Conservation (phyloP, 2,888 invertebrate genomes). For the Meta bourneti region DNA sequence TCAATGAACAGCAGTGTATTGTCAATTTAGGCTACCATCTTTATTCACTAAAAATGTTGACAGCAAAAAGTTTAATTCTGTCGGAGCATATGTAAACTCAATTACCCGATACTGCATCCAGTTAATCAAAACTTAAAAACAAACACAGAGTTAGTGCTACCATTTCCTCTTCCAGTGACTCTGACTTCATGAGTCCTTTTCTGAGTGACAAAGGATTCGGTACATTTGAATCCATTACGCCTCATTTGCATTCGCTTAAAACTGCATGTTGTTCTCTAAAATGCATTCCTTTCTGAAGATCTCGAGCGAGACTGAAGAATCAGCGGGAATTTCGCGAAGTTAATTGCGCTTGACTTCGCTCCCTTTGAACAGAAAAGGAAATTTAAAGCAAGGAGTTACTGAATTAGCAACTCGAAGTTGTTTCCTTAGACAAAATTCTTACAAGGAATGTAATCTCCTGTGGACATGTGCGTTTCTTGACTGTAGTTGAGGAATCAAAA, state of each 20-base stretch:
- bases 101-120: neutral
- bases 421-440: too few relatives aligned
- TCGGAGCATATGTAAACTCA: neutral
- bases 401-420: neutral
- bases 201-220: neutral
- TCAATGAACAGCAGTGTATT: too few relatives aligned
- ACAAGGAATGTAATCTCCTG: too few relatives aligned
- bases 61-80: too few relatives aligned
- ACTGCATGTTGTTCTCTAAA: neutral
- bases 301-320: neutral
- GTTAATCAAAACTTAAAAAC: neutral
- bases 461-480: too few relatives aligned
- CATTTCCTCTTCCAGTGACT: neutral
- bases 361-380: neutral
- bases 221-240: constrained; percentile 17
- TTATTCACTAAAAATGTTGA: too few relatives aligned
- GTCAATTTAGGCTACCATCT: too few relatives aligned
- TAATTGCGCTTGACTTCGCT: constrained; percentile 21
- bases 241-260: constrained; percentile 20
- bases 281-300: neutral
- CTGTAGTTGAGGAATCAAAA: too few relatives aligned
- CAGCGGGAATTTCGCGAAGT: constrained; percentile 4
- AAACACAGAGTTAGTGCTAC: neutral
- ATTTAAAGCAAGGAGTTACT: neutral
- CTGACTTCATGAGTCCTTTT: neutral